Evolutionary conservation across 64 coral and sea anemone species (phyloP).

Genomic region (Stichodactyla mertensii): DNA sequence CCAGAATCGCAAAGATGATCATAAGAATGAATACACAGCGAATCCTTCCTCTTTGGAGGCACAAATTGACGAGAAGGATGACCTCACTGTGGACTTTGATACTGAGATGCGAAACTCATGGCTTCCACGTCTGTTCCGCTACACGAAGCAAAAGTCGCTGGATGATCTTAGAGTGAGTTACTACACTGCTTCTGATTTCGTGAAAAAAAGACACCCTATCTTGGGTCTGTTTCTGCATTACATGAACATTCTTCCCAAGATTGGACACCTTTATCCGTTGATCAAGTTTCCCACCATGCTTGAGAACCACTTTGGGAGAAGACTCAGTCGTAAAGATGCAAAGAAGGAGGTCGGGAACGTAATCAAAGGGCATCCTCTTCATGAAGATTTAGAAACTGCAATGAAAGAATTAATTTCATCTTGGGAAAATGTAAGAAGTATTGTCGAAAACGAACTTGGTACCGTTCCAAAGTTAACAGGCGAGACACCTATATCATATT

Average conservation of each 20-base stretch:
- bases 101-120: background rate
- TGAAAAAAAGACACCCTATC: slow-evolving; percentile 48
- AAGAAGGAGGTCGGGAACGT: slow-evolving; percentile 30
- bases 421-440: slow-evolving; percentile 29
- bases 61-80: background rate
- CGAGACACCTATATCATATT: slow-evolving; percentile 27
- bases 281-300: slow-evolving; percentile 59
- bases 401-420: slow-evolving; percentile 39
- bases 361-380: background rate
- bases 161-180: slow-evolving; percentile 47
- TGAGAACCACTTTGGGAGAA: slow-evolving; percentile 51
- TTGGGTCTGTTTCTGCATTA: slow-evolving; percentile 71
- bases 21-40: background rate
- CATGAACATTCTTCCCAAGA: slow-evolving; percentile 30
- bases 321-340: slow-evolving; percentile 56
- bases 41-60: background rate
- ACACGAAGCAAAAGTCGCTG: slow-evolving; percentile 49
- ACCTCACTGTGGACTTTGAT: background rate
- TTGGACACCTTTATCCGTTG: slow-evolving; percentile 45
- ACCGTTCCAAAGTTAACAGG: slow-evolving; percentile 20
- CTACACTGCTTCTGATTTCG: slow-evolving; percentile 17
- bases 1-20: background rate
- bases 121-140: slow-evolving; percentile 65
- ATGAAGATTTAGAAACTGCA: slow-evolving; percentile 7
- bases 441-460: slow-evolving; percentile 21